Conservation (phyloP, 2,888 invertebrate genomes). For the Hypsopygia costalis region DNA sequence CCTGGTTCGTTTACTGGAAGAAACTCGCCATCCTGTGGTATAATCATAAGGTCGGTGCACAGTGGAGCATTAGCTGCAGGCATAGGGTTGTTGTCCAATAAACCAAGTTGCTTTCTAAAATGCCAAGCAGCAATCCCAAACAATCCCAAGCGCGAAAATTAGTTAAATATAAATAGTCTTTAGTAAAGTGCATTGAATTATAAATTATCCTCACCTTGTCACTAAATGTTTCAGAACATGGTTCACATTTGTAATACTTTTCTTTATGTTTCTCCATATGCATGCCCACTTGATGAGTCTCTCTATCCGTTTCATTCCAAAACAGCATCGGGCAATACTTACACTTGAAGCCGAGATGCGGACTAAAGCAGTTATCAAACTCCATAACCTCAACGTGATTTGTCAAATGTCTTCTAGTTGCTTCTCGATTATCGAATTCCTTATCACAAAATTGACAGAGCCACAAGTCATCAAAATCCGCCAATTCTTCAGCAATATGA, state of each 20-base stretch:
- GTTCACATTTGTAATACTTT: slow-evolving; percentile 61
- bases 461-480: slow-evolving; percentile 67
- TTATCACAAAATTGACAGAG: slow-evolving; percentile 76
- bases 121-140: too few species aligned
- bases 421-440: slow-evolving; percentile 60
- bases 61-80: too few species aligned
- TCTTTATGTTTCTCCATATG: slow-evolving; percentile 54
- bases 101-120: too few species aligned
- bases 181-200: too few species aligned
- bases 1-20: too few species aligned
- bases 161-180: too few species aligned
- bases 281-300: slow-evolving; percentile 58
- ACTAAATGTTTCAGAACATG: slow-evolving; percentile 58
- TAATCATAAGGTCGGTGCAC: too few species aligned
- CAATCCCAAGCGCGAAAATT: too few species aligned
- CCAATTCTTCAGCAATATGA: slow-evolving; percentile 51
- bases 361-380: slow-evolving; percentile 67
- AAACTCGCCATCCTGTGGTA: too few species aligned
- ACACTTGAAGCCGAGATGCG: slow-evolving; percentile 74
- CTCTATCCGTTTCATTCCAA: slow-evolving; percentile 74
- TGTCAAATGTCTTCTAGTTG: slow-evolving; percentile 51
- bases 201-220: slow-evolving; percentile 72
- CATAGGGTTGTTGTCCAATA: too few species aligned
- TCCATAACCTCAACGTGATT: slow-evolving; percentile 56
- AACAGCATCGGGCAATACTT: slow-evolving; percentile 67